Conservation (phyloP, 2,888 invertebrate species). For the Scelioninae gen. 2 region DNA sequence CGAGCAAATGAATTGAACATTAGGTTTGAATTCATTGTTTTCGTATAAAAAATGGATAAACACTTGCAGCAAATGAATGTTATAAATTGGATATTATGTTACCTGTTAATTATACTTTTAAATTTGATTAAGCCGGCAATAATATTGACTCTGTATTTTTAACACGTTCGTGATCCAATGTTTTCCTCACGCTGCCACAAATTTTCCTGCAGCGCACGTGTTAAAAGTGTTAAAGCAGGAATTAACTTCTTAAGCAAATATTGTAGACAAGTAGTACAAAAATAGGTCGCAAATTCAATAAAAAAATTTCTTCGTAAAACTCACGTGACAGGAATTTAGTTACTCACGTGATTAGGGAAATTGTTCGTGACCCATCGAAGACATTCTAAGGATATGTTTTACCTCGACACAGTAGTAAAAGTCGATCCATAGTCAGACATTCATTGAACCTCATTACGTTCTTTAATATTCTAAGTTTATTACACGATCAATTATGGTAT, state of each 20-base stretch:
- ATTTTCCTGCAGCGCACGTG: constrained; percentile 16
- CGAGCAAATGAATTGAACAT: too few relatives aligned
- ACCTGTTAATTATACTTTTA: constrained; percentile 3
- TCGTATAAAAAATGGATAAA: too few relatives aligned
- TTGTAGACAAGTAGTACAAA: constrained; percentile 11
- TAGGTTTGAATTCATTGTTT: too few relatives aligned
- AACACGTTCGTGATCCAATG: constrained; percentile 28
- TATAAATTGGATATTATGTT: too few relatives aligned
- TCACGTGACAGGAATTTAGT: background rate
- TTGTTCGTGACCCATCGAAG: too few relatives aligned
- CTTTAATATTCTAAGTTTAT: too few relatives aligned
- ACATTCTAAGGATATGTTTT: too few relatives aligned
- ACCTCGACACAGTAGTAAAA: too few relatives aligned
- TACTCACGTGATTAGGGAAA: too few relatives aligned
- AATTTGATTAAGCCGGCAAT: constrained; percentile 10
- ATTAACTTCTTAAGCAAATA: constrained; percentile 14
- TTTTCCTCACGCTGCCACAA: constrained; percentile 12
- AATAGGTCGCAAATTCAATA: constrained; percentile 34
- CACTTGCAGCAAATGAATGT: too few relatives aligned
- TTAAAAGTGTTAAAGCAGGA: constrained; percentile 10
- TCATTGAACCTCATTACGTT: background rate
- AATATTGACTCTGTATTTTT: constrained; percentile 30
- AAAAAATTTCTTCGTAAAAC: background rate
- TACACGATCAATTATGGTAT: too few relatives aligned
- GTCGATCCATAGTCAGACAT: constrained; percentile 13